Conservation (phyloP, 1,140 invertebrate genomes). For the Temnothorax nylanderi region DNA sequence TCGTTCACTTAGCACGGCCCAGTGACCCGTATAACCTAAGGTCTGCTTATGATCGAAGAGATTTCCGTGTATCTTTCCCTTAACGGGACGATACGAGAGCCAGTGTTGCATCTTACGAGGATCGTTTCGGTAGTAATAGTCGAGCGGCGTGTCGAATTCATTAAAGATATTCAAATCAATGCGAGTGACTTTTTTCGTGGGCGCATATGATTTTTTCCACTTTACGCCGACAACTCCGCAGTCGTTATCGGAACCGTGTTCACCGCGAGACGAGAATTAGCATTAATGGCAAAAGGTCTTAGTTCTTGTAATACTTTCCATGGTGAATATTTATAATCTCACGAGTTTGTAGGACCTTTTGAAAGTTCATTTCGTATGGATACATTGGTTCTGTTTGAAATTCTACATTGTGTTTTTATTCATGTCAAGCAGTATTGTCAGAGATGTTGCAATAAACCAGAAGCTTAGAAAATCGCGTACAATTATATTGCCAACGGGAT, state of each 20-base stretch:
- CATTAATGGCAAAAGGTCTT: conserved; percentile 12
- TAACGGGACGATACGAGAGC: conserved; percentile 32
- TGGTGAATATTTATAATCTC: conserved; percentile 29
- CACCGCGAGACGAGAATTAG: background rate
- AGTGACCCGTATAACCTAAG: conserved; percentile 80
- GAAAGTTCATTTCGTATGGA: conserved; percentile 4
- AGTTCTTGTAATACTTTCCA: conserved; percentile 2
- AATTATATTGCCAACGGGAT: background rate
- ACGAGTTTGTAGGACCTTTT: conserved; percentile 9
- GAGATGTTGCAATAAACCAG: background rate
- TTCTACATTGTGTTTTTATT: background rate
- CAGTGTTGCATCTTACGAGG: conserved; percentile 15
- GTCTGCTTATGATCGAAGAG: conserved; percentile 77
- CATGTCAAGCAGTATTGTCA: background rate
- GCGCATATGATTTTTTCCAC: conserved; percentile 7
- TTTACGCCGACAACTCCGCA: background rate
- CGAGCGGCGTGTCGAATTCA: background rate
- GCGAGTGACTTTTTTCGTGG: background rate
- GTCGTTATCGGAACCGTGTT: background rate
- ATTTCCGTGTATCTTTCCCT: conserved; percentile 47
- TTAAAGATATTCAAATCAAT: conserved; percentile 36
- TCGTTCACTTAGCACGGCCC: conserved; percentile 74
- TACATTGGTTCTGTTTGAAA: background rate
- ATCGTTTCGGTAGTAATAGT: conserved; percentile 32
- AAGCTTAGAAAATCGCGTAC: background rate